These are phyloP conservation scores for Heliornis fulica DNA, from an alignment of 2,113 vertebrate genomes.

Conservation along the genomic window DNA sequence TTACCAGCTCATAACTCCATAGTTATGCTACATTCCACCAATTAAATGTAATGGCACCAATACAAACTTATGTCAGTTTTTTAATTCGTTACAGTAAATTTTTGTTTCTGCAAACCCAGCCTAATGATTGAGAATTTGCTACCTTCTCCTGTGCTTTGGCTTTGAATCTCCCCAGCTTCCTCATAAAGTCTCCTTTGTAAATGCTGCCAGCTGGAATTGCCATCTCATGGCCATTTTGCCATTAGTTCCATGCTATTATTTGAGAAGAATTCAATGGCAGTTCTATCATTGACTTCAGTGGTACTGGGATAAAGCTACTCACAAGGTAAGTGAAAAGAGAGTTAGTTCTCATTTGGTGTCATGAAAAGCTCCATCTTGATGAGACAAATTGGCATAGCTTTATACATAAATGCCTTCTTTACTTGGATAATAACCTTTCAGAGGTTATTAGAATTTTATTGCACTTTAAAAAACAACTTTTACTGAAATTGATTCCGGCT, in stretches of 20 bases:
- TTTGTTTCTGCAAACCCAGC: background rate
- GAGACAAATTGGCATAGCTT: background rate
- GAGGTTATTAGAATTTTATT: slow-evolving; percentile 14
- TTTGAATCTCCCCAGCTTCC: background rate
- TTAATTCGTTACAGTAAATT: background rate
- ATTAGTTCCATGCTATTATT: background rate
- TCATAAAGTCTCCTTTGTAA: background rate
- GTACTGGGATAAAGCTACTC: slow-evolving; percentile 8
- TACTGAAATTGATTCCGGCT: background rate
- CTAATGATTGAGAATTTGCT: background rate
- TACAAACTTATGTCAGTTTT: background rate
- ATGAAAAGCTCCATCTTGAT: background rate
- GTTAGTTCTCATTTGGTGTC: background rate
- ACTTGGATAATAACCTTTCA: slow-evolving; percentile 24
- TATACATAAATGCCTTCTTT: slow-evolving; percentile 4
- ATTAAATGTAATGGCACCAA: background rate
- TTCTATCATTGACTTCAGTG: background rate
- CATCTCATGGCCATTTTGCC: background rate
- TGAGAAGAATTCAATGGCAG: slow-evolving; percentile 2
- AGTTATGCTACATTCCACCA: background rate
- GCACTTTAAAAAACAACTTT: slow-evolving; percentile 23
- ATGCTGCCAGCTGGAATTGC: background rate
- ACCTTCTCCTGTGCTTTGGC: background rate
- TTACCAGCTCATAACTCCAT: background rate
- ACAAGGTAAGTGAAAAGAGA: slow-evolving; percentile 20